Conservation (phyloP, 2,888 invertebrate species). For the Priocnemis perturbator region DNA sequence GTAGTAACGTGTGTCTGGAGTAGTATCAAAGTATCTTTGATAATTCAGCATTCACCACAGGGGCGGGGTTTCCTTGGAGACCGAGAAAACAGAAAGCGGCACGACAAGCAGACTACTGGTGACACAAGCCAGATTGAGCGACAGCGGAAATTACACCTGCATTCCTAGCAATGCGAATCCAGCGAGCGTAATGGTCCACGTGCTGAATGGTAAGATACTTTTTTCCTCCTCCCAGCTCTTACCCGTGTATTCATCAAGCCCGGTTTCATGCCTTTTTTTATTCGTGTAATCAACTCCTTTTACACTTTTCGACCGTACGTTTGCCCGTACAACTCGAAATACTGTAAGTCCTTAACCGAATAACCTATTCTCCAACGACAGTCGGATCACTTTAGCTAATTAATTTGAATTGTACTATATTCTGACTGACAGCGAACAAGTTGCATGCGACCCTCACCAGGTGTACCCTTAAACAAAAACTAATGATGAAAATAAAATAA, state of each 20-base stretch:
- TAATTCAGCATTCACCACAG: slow-evolving; percentile 79
- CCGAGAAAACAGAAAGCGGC: slow-evolving; percentile 88
- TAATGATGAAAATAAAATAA: too few relatives aligned
- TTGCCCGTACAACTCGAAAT: not conserved
- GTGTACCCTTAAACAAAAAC: too few relatives aligned
- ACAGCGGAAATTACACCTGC: slow-evolving; percentile 94
- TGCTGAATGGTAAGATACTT: slow-evolving; percentile 71
- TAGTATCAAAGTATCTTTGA: slow-evolving; percentile 67
- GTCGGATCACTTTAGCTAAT: too few relatives aligned
- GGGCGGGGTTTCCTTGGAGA: slow-evolving; percentile 91
- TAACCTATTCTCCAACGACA: too few relatives aligned
- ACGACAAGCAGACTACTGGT: slow-evolving; percentile 90
- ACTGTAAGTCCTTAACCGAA: too few relatives aligned
- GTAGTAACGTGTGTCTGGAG: slow-evolving; percentile 41
- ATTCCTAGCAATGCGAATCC: slow-evolving; percentile 82
- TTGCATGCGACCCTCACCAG: too few relatives aligned
- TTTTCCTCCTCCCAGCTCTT: slow-evolving; percentile 27
- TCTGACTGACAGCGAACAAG: too few relatives aligned
- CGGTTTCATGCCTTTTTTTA: not conserved
- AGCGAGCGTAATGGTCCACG: slow-evolving; percentile 74
- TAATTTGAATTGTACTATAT: too few relatives aligned
- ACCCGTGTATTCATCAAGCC: not conserved
- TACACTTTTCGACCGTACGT: not conserved
- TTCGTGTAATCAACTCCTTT: too few relatives aligned
- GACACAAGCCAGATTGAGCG: slow-evolving; percentile 88